A percentile compares a stretch with the other conserved stretches of the same genome.
phyloP scores from a whole-genome alignment of 2,888 invertebrate genomes.

The Globia sparganii region DNA sequence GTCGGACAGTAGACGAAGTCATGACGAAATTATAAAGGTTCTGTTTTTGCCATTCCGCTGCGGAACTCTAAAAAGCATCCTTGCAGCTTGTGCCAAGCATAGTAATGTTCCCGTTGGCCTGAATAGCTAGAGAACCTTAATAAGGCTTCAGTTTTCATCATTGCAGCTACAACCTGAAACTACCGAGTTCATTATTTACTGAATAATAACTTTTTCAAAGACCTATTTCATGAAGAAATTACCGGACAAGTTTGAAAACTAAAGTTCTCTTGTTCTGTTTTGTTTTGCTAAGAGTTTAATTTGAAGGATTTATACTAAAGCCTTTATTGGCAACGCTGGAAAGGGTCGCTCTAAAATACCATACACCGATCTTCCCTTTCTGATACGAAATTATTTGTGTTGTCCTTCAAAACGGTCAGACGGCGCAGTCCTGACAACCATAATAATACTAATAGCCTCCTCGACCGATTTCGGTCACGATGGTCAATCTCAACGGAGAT shows the following conservation, averaged over 20 bases:
- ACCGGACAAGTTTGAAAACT: background rate
- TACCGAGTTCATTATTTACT: slow-evolving; percentile 42
- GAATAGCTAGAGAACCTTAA: slow-evolving; percentile 24
- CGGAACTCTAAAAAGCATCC: background rate
- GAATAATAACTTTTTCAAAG: background rate
- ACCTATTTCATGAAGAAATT: slow-evolving; percentile 6
- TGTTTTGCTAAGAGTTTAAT: background rate
- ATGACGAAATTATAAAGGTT: background rate
- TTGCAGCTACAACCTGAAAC: slow-evolving; percentile 44
- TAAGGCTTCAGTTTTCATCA: slow-evolving; percentile 49
- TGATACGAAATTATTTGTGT: background rate
- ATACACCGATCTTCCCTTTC: background rate
- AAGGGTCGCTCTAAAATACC: background rate
- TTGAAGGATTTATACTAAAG: background rate
- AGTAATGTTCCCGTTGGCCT: slow-evolving; percentile 9
- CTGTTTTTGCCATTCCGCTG: background rate
- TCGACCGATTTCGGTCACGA: no score
- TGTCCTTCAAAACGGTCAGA: background rate
- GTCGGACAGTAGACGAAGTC: background rate
- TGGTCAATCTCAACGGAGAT: no score
- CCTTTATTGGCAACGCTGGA: background rate
- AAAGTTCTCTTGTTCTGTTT: background rate
- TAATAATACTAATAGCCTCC: no score
- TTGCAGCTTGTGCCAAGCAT: slow-evolving; percentile 8
- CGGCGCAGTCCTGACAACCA: background rate